These are phyloP conservation scores for Hyposoter dolosus DNA, from an alignment of 2,888 invertebrate species.

Conservation along the genomic window DNA sequence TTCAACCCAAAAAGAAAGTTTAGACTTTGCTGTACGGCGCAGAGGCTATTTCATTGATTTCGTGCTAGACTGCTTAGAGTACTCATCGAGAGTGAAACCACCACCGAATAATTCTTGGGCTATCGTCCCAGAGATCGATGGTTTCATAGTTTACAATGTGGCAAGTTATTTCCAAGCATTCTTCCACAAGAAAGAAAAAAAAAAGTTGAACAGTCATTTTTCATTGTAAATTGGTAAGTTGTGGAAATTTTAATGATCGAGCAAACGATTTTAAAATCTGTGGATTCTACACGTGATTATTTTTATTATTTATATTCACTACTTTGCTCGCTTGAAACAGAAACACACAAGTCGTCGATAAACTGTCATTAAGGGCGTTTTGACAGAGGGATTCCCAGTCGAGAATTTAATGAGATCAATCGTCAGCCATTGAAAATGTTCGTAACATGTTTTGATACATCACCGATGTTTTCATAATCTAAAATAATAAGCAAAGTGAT, in stretches of 20 bases:
- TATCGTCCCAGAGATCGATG: background rate
- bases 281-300: background rate
- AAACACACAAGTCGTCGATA: background rate
- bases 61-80: background rate
- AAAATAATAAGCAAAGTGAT: constrained; percentile 12
- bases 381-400: background rate
- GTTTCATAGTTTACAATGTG: background rate
- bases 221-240: background rate
- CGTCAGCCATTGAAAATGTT: constrained; percentile 17
- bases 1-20: background rate
- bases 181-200: background rate
- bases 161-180: background rate
- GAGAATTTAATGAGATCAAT: background rate
- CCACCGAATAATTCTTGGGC: background rate
- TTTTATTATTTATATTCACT: background rate
- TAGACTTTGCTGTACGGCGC: background rate
- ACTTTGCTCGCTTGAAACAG: background rate
- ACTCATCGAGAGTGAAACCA: constrained; percentile 18
- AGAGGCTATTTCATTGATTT: constrained; percentile 41
- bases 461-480: constrained; percentile 51
- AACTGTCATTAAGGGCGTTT: background rate
- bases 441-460: constrained; percentile 59
- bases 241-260: background rate
- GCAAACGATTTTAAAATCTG: background rate
- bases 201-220: background rate